Evolutionary conservation across 2,888 invertebrate genomes (phyloP).

Genomic region (Catocala nupta): DNA sequence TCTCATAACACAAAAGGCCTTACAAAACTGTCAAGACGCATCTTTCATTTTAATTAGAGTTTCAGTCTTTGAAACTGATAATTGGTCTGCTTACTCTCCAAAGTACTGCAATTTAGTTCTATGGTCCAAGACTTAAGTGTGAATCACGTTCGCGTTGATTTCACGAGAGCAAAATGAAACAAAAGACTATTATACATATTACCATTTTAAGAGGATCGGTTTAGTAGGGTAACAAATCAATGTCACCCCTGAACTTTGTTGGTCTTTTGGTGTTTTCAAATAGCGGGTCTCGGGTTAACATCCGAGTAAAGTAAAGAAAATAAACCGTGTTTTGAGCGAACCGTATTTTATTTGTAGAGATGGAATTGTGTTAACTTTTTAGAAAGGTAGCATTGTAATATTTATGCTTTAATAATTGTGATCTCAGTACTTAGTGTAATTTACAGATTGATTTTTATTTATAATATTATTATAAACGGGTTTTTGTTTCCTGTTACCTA

Average conservation of each 20-base stretch:
- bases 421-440: no score
- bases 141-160: constrained; percentile 53
- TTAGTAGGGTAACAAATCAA: constrained; percentile 63
- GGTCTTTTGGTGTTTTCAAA: constrained; percentile 11
- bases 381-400: no score
- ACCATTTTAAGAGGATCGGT: constrained; percentile 53
- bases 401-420: no score
- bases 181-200: constrained; percentile 38
- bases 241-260: constrained; percentile 58
- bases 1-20: constrained; percentile 28
- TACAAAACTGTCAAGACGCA: constrained; percentile 30
- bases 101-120: constrained; percentile 55
- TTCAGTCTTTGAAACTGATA: constrained; percentile 55
- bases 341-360: no score
- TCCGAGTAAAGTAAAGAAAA: background rate
- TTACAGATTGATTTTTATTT: no score
- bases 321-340: no score
- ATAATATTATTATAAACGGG: no score
- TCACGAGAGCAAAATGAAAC: constrained; percentile 40
- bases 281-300: constrained; percentile 1
- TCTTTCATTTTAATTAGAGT: constrained; percentile 36
- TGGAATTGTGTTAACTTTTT: no score
- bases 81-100: constrained; percentile 56
- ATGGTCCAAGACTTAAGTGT: constrained; percentile 53
- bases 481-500: no score